Evolutionary conservation across 2,888 invertebrate species (phyloP).

Genomic region (Euzetes globulus): DNA sequence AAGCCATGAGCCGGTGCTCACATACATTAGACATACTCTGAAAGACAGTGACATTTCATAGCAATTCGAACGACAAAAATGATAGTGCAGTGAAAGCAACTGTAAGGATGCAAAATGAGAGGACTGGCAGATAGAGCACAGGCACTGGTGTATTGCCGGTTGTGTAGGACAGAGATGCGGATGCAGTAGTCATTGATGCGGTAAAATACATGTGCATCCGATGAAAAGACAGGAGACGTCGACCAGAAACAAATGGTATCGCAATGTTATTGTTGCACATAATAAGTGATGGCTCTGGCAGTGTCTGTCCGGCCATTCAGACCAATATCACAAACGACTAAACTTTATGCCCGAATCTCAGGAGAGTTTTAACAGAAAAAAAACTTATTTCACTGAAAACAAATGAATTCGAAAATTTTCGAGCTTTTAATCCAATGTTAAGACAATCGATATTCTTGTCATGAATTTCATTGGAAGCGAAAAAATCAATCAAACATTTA

Average conservation of each 20-base stretch:
- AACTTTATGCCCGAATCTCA: conserved; percentile 2
- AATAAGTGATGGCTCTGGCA: conserved; percentile 11
- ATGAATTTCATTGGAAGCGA: no score
- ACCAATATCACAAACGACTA: conserved; percentile 4
- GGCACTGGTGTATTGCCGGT: background rate
- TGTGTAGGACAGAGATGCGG: conserved; percentile 16
- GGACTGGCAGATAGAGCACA: background rate
- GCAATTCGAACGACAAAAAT: background rate
- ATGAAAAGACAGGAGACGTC: conserved; percentile 31
- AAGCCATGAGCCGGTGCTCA: conserved; percentile 10
- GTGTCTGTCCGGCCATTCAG: conserved; percentile 8
- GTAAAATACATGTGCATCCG: conserved; percentile 30
- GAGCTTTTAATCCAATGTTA: no score
- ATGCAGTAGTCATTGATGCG: conserved; percentile 28
- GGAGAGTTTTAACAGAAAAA: background rate
- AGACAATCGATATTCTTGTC: no score
- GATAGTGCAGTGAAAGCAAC: conserved; percentile 17
- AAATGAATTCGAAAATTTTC: background rate
- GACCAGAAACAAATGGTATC: conserved; percentile 28
- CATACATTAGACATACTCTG: conserved; percentile 4
- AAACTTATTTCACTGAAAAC: background rate
- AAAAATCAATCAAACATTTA: no score
- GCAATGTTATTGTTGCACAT: conserved; percentile 28
- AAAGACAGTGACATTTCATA: conserved; percentile 17
- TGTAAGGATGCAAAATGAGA: conserved; percentile 23